Evolutionary conservation across 1,140 invertebrate genomes (phyloP).

Genomic region (Mizuhopecten yessoensis): DNA sequence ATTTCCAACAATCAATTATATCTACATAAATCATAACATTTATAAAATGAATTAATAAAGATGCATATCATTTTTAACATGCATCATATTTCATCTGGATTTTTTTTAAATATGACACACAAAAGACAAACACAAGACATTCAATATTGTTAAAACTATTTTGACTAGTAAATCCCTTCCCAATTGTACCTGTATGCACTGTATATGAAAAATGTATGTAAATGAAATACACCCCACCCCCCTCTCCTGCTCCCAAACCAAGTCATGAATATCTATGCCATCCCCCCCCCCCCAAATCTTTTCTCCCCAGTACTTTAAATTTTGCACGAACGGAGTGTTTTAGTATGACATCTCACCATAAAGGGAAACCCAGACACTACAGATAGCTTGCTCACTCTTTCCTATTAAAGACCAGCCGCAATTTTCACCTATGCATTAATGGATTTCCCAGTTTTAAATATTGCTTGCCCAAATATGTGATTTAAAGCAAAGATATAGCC

Average conservation of each 20-base stretch:
- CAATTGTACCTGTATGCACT: too few relatives aligned
- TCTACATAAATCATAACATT: constrained; percentile 35
- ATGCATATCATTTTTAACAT: neutral
- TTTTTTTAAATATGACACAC: neutral
- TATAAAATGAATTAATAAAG: neutral
- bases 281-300: neutral
- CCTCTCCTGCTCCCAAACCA: too few relatives aligned
- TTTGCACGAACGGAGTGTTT: neutral
- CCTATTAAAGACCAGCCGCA: neutral
- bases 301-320: neutral
- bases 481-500: neutral
- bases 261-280: neutral
- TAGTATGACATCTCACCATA: neutral
- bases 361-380: neutral
- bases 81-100: neutral
- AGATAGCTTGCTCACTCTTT: neutral
- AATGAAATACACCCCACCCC: too few relatives aligned
- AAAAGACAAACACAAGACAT: neutral
- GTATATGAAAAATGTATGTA: too few relatives aligned
- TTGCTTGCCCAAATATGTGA: neutral
- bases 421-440: neutral
- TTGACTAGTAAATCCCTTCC: neutral
- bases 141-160: neutral
- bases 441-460: neutral
- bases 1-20: constrained; percentile 10